Evolutionary conservation across 64 coral and sea anemone genomes (phyloP).

Genomic region (Stylophora pistillata): DNA sequence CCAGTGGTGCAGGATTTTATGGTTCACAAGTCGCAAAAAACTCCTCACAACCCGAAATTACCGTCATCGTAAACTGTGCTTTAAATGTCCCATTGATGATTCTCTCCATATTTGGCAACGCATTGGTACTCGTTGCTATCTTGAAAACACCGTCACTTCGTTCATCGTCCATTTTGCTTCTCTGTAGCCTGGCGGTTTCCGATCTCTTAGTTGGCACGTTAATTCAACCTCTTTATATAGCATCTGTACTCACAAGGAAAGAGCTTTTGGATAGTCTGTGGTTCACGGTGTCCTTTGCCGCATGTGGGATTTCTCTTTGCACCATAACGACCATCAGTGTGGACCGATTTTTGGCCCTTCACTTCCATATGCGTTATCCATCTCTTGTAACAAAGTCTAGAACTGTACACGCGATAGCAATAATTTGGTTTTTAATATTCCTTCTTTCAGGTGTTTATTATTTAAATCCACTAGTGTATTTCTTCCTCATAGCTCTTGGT

Average conservation of each 20-base stretch:
- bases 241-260: background rate
- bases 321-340: background rate
- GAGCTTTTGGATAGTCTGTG: background rate
- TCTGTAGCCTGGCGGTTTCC: conserved; percentile 8
- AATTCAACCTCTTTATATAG: conserved; percentile 17
- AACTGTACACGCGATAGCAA: background rate
- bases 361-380: conserved; percentile 21
- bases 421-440: background rate
- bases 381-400: background rate
- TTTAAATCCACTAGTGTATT: background rate
- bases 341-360: conserved; percentile 26
- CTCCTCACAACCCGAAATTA: background rate
- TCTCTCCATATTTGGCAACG: background rate
- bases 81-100: conserved; percentile 2
- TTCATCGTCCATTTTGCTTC: background rate
- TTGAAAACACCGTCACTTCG: background rate
- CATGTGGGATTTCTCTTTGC: conserved; percentile 12
- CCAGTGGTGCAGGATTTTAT: background rate
- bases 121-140: background rate
- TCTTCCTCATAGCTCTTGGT: background rate
- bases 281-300: background rate
- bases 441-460: background rate
- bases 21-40: background rate
- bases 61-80: background rate
- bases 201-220: conserved; percentile 12